Base-by-base conservation (phyloP, 2,888 invertebrate species). In the Caenorhabditis zanzibari region DNA sequence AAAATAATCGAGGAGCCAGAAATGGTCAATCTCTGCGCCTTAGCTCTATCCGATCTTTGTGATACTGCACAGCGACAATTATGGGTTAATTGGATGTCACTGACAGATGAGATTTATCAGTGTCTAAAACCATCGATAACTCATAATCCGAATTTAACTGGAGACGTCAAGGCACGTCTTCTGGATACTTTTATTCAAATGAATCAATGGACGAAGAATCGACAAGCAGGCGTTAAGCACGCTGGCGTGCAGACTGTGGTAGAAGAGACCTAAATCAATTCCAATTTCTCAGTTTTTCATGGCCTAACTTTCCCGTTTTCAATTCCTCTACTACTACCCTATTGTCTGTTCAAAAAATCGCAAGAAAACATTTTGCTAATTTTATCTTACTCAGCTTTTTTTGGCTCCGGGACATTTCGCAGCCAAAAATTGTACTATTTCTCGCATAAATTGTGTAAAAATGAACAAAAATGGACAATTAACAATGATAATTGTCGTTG, bases 21-120 rank as follows among this genome's bases (percentile, higher is more conserved):
- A 63, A 38, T 86, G 26, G 84, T 86, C 9, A 82, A 82, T 49
- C 16, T 81, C 6, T 87, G 88, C 68, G 86, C 86, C 0, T 14
- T 61, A 16, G 87, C 85, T n/a, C 38, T 87, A 3, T 52, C 47
- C 5, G 64, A 77, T 4, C 77, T 88, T 14, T 87, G 87, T 56
- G 80, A 82, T 10, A 41, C 68, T 16, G 81, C 83, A 22, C 87
- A 88, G 59, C 35, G 84, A 10, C 83, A 85, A 9, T 73, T 89
- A 16, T 89, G 89, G 89, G 58, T 87, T 26, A 84, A 85, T n/a
- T 87, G 86, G 74, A 88, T 88, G 35, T 76, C 74, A 44, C 47
- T 87, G 7, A 82, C 79, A 47, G 89, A 89, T 74, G 87, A 88
- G 68, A 89, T 89, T 38, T 89, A 88, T 69, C 52, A 56, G 28